phyloP scores from a whole-genome alignment of 2,888 invertebrate genomes.

The Aphodius sticticus region DNA sequence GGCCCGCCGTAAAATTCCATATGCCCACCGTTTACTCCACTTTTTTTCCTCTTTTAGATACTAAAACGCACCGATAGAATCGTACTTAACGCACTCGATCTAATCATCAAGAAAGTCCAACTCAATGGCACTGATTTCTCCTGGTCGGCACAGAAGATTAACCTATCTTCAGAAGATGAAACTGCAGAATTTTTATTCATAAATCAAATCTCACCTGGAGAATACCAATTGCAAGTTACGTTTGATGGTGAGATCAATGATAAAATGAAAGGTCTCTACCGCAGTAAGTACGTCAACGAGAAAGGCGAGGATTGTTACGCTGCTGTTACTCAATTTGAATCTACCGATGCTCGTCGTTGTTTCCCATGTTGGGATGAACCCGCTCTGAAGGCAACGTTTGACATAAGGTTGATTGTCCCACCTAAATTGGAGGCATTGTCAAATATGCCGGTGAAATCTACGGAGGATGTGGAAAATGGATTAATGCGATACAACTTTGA shows the following conservation, averaged over 20 bases:
- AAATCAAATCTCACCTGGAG: constrained; percentile 65
- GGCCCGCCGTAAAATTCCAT: constrained; percentile 48
- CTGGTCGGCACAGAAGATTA: constrained; percentile 54
- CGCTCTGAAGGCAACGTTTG: constrained; percentile 92
- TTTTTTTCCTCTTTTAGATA: constrained; percentile 67
- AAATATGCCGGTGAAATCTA: constrained; percentile 80
- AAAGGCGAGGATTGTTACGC: constrained; percentile 80
- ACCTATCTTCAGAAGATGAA: constrained; percentile 67
- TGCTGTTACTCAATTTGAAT: constrained; percentile 91
- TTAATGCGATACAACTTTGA: constrained; percentile 67
- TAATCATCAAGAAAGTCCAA: constrained; percentile 67
- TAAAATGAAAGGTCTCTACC: constrained; percentile 92
- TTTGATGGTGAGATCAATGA: constrained; percentile 90
- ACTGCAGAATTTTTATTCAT: constrained; percentile 73
- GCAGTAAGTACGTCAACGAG: constrained; percentile 81
- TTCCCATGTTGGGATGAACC: constrained; percentile 99
- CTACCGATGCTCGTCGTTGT: constrained; percentile 88
- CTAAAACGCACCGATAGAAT: constrained; percentile 71
- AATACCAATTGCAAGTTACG: constrained; percentile 68
- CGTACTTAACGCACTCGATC: constrained; percentile 79
- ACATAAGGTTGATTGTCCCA: constrained; percentile 84
- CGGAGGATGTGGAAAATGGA: constrained; percentile 40
- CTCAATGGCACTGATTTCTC: constrained; percentile 57
- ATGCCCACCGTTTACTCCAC: not conserved
- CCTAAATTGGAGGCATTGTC: constrained; percentile 85